A percentile compares a stretch with the other conserved stretches of the same genome.
These are phyloP conservation scores for Micoletzkya japonica DNA, from an alignment of 2,888 invertebrate species.

Conservation along the genomic window DNA sequence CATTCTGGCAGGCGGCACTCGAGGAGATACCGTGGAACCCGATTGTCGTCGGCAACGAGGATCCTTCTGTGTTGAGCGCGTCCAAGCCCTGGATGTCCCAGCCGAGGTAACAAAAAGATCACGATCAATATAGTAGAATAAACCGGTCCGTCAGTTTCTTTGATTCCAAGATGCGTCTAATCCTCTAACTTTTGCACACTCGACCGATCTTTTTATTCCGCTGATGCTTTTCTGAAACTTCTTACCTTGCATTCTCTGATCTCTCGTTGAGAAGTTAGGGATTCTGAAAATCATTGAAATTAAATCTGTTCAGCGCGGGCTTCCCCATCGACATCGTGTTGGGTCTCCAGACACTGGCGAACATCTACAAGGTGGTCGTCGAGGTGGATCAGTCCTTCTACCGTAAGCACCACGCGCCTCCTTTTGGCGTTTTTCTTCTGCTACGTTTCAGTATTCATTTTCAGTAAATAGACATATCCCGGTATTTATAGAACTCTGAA, in stretches of 20 bases:
- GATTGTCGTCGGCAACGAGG: constrained; percentile 23
- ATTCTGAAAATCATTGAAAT: too few relatives aligned
- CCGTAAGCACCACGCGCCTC: constrained; percentile 32
- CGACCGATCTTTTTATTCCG: too few relatives aligned
- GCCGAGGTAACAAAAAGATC: constrained; percentile 19
- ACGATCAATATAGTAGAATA: too few relatives aligned
- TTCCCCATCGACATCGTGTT: constrained; percentile 51
- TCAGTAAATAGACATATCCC: too few relatives aligned
- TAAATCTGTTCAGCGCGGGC: constrained; percentile 38
- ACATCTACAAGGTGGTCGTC: constrained; percentile 50
- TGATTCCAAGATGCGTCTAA: too few relatives aligned
- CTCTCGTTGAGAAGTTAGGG: too few relatives aligned
- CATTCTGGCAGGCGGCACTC: constrained; percentile 2
- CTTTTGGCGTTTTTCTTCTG: background rate
- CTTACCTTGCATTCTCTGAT: too few relatives aligned
- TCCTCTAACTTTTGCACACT: too few relatives aligned
- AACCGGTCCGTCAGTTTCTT: too few relatives aligned
- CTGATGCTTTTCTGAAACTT: too few relatives aligned
- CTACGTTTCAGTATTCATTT: background rate
- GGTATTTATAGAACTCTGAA: too few relatives aligned
- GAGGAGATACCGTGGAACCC: constrained; percentile 26
- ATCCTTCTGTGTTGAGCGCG: constrained; percentile 1
- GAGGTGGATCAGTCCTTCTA: constrained; percentile 42
- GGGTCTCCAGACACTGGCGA: constrained; percentile 40
- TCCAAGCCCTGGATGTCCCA: constrained; percentile 12